A percentile compares a stretch with the other conserved stretches of the same genome.
These are phyloP conservation scores for Lepeophtheirus salmonis DNA, from an alignment of 1,140 invertebrate species.

Conservation along the genomic window DNA sequence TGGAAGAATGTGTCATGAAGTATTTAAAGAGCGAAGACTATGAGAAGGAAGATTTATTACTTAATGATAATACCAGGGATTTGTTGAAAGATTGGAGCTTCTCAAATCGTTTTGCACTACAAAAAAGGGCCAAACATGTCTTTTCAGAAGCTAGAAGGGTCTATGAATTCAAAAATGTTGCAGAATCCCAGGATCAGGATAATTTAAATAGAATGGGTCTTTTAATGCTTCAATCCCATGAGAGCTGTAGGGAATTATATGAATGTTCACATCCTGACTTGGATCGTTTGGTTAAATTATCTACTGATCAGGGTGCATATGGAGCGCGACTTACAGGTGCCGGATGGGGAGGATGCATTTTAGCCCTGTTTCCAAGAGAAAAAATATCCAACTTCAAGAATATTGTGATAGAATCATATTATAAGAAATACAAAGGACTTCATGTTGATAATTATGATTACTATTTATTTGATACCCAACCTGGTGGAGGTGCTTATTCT, in stretches of 20 bases:
- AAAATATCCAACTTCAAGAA: constrained; percentile 47
- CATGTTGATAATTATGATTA: constrained; percentile 12
- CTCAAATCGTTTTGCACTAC: neutral
- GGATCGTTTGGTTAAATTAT: constrained; percentile 59
- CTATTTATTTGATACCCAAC: constrained; percentile 40
- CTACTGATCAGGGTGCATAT: constrained; percentile 45
- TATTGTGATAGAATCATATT: constrained; percentile 44
- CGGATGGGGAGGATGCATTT: constrained; percentile 89
- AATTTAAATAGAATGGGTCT: constrained; percentile 44
- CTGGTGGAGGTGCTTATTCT: constrained; percentile 34
- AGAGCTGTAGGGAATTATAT: constrained; percentile 61
- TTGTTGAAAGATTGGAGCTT: no score
- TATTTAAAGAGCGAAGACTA: no score
- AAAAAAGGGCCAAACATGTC: neutral
- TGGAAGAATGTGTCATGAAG: no score
- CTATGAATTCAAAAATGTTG: constrained; percentile 17
- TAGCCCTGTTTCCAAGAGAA: constrained; percentile 53
- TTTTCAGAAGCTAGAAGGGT: constrained; percentile 1
- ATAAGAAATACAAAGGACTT: constrained; percentile 23
- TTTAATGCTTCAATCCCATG: constrained; percentile 75
- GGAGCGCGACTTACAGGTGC: constrained; percentile 83
- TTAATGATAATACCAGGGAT: no score
- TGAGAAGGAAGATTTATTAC: no score
- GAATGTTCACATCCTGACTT: constrained; percentile 82
- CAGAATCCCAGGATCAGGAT: constrained; percentile 24